A percentile compares a stretch with the other conserved stretches of the same genome.
Conservation (phyloP, 2,888 invertebrate genomes). For the Amorpha juglandis region DNA sequence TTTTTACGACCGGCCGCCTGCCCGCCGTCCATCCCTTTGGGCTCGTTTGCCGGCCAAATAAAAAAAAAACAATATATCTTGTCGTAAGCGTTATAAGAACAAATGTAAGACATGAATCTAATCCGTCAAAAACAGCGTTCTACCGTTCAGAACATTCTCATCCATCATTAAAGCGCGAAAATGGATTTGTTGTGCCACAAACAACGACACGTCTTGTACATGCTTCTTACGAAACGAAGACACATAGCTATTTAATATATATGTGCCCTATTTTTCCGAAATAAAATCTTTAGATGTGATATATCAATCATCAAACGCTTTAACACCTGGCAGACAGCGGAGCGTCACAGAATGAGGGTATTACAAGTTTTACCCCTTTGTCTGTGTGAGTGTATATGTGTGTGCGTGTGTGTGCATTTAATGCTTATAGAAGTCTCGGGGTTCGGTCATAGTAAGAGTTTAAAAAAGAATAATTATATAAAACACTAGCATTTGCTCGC, state of each 20-base stretch:
- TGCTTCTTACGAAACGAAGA: background rate
- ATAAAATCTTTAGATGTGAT: background rate
- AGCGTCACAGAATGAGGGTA: too few relatives aligned
- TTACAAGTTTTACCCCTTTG: too few relatives aligned
- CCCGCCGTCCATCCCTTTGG: too few relatives aligned
- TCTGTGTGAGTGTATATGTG: too few relatives aligned
- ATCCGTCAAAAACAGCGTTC: constrained; percentile 1
- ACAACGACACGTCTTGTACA: background rate
- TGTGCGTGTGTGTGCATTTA: too few relatives aligned
- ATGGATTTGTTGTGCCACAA: constrained; percentile 12
- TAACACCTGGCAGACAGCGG: too few relatives aligned
- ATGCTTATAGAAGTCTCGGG: too few relatives aligned
- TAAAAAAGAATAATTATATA: too few relatives aligned
- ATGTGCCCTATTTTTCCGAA: background rate
- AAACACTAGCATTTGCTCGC: too few relatives aligned
- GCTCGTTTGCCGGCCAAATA: too few relatives aligned
- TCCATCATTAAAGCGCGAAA: constrained; percentile 10
- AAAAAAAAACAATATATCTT: background rate
- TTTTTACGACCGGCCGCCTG: too few relatives aligned
- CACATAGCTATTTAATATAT: background rate
- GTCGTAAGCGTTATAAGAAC: background rate
- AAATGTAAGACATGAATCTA: background rate
- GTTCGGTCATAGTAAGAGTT: too few relatives aligned
- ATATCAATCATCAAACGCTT: background rate
- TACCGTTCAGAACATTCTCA: constrained; percentile 1